Evolutionary conservation across 2,888 invertebrate genomes (phyloP), one percentile per base, ranked within the genome.

Genomic region (Dusona sp.): DNA sequence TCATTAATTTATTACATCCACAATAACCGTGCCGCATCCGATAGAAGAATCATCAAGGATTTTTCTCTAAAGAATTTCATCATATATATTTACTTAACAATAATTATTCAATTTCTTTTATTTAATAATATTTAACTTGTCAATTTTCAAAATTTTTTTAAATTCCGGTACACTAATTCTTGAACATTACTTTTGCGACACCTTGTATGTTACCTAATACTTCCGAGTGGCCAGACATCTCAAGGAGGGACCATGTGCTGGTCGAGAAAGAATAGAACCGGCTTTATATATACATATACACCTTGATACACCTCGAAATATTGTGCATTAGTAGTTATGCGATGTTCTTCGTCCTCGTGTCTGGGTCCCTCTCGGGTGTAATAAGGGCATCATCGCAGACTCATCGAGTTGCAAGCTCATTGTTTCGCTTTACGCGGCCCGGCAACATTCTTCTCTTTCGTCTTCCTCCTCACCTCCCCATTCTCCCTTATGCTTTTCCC

Each of bases 231-330:
- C 38, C 51, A 74, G 45, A 64, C 25, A 57, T 48, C 61, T 42
- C 11, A 22, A n/a, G 22, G 88, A 90, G 91, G 91, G 90, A 91
- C 92, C 92, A 92, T 92, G 92, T 92, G 92, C 91, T 87, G 79
- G 73, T 72, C 85, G 86, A 67, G 83, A 77, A 86, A 86, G 79
- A 86, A 86, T 80, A 86, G 85, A 48, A 70, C 61, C 42, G 48
- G 16, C 42, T n/a, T 9, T 22, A 61, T 67, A 72, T 25, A 16
- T 42, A n/a, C n/a, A 75, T 75, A 48, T 19, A 48, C 19, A 16
- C 48, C 64, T 57, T 57, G 85, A 57, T 85, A 57, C 70, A 45
- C 36, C 81, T 65, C 73, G 67, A 85, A 85, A 65, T 65, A 36
- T 85, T 78, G 61, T 70, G 83, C 75, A 75, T 79, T 70, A 29